Conservation (phyloP, 2,797 vertebrate species). For the Anas capensis region DNA sequence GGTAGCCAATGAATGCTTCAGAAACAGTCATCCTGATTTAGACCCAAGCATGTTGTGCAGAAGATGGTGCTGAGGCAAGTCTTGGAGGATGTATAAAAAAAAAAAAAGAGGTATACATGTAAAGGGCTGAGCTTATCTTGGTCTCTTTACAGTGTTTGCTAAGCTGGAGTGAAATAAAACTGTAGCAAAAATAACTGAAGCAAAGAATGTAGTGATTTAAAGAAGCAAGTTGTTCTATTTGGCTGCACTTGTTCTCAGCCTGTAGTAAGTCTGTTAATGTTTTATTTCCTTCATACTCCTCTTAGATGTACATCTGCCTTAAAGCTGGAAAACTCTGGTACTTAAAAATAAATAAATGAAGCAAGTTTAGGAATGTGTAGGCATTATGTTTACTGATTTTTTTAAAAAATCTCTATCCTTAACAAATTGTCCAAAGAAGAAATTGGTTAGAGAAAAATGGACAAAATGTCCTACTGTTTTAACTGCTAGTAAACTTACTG, state of each 20-base stretch:
- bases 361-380: not conserved
- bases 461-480: not conserved
- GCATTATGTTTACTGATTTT: not conserved
- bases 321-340: not conserved
- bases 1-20: not conserved
- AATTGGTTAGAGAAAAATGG: not conserved
- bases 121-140: not conserved
- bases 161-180: not conserved
- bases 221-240: not conserved
- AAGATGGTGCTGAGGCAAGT: not conserved
- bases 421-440: not conserved
- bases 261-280: not conserved
- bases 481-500: not conserved
- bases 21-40: not conserved
- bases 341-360: not conserved
- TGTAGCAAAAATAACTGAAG: not conserved
- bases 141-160: rapidly evolving
- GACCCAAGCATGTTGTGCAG: not conserved
- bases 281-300: not conserved
- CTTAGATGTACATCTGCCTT: not conserved
- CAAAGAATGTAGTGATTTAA: not conserved
- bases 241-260: not conserved
- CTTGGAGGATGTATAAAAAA: not conserved
- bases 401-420: not conserved
- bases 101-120: not conserved